phyloP scores from a whole-genome alignment of 2,113 vertebrate genomes.

The Nycticryphes semicollaris region DNA sequence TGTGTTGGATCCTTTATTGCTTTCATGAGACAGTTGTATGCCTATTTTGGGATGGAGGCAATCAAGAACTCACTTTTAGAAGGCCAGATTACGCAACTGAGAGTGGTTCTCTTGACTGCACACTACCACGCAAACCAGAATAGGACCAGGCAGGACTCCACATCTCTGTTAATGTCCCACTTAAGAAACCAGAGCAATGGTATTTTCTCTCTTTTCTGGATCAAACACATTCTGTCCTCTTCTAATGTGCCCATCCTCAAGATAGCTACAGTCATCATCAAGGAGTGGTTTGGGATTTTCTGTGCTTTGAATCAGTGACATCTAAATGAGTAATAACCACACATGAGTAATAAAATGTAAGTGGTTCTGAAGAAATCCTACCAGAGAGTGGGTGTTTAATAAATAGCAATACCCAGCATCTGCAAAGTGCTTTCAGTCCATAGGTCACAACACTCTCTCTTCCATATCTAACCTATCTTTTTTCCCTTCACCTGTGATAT shows the following conservation, averaged over 20 bases:
- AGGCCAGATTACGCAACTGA: not conserved
- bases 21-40: not conserved
- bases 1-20: not conserved
- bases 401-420: constrained; percentile 17
- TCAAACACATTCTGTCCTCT: not conserved
- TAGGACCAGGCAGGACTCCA: not conserved
- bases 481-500: constrained; percentile 81
- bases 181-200: not conserved
- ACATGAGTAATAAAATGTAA: constrained; percentile 48
- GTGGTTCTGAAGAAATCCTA: constrained; percentile 57
- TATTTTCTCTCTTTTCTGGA: constrained; percentile 14
- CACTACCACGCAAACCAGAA: not conserved
- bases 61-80: not conserved
- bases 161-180: not conserved
- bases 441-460: constrained; percentile 1
- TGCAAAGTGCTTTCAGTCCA: constrained; percentile 17
- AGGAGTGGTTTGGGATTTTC: constrained; percentile 16
- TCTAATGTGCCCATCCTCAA: not conserved
- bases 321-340: constrained; percentile 22
- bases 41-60: not conserved
- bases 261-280: constrained; percentile 1
- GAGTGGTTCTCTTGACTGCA: not conserved
- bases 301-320: constrained; percentile 3
- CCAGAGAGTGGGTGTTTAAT: constrained; percentile 58
- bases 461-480: constrained; percentile 13